phyloP scores from a whole-genome alignment of 2,888 invertebrate genomes.

The Trissoscelio sp. region DNA sequence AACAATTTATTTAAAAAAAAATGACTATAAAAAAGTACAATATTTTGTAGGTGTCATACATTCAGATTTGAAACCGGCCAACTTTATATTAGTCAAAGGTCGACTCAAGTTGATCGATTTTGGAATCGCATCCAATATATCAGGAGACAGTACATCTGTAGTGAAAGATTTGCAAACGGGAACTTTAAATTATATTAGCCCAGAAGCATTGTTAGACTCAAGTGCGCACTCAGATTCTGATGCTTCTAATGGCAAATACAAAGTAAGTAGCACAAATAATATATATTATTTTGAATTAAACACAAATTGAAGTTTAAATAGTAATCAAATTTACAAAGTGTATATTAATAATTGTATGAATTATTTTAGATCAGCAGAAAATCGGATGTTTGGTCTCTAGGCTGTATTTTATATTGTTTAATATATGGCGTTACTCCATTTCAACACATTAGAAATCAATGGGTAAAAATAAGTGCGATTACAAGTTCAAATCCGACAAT shows the following conservation, averaged over 20 bases:
- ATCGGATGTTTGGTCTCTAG: slow-evolving; percentile 98
- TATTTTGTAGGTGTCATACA: slow-evolving; percentile 92
- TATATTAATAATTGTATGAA: slow-evolving; percentile 19
- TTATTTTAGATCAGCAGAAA: slow-evolving; percentile 91
- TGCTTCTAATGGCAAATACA: slow-evolving; percentile 77
- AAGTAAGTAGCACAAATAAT: slow-evolving; percentile 73
- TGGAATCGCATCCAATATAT: slow-evolving; percentile 96
- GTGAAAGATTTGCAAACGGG: slow-evolving; percentile 93
- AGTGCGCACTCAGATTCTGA: slow-evolving; percentile 83
- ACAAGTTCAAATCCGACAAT: slow-evolving; percentile 90
- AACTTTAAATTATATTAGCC: slow-evolving; percentile 98
- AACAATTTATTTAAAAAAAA: slow-evolving; percentile 4
- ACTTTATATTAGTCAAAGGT: slow-evolving; percentile 94
- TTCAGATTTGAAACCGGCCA: slow-evolving; percentile 98
- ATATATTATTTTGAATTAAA: neutral
- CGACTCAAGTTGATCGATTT: slow-evolving; percentile 98
- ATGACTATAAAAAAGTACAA: neutral
- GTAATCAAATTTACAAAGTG: neutral
- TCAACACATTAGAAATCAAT: slow-evolving; percentile 89
- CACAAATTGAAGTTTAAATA: too few relatives aligned
- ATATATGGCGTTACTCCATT: slow-evolving; percentile 96
- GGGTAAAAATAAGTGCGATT: slow-evolving; percentile 91
- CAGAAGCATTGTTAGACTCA: slow-evolving; percentile 92
- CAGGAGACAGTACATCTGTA: slow-evolving; percentile 94
- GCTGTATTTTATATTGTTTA: slow-evolving; percentile 97